Evolutionary conservation across 2,797 vertebrate species (phyloP).

Genomic region (Lepidocolaptes lacrymiger): DNA sequence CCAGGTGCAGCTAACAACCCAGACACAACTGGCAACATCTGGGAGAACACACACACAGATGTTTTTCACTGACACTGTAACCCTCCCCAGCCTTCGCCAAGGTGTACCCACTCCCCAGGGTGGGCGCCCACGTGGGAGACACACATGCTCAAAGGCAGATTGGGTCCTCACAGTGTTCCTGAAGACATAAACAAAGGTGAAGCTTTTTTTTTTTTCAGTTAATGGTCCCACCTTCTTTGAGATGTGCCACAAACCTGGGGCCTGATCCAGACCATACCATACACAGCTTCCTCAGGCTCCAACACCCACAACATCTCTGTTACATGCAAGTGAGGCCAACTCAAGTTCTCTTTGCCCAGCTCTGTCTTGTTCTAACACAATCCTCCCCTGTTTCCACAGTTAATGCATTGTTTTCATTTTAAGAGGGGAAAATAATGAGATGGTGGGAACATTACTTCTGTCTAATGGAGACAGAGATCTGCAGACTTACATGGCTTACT

Average conservation of each 20-base stretch:
- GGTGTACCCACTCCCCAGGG: neutral
- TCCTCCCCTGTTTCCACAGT: slow-evolving; percentile 28
- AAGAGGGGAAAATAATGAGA: slow-evolving; percentile 52
- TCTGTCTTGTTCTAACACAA: slow-evolving; percentile 6
- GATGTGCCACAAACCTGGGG: neutral
- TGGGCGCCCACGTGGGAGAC: neutral
- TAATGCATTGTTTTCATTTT: slow-evolving; percentile 31
- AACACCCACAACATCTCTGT: neutral
- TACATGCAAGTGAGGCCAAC: fast-evolving
- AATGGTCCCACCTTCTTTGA: neutral
- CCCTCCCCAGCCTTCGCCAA: neutral
- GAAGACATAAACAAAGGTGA: neutral
- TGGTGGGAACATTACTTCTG: slow-evolving; percentile 29
- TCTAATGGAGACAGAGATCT: slow-evolving; percentile 20
- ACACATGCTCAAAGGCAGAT: neutral
- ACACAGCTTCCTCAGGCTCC: neutral
- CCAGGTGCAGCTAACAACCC: slow-evolving; percentile 57
- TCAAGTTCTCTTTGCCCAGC: neutral
- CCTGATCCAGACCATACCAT: neutral
- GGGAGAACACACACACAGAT: slow-evolving; percentile 12
- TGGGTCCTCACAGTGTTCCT: neutral
- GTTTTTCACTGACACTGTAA: slow-evolving; percentile 30
- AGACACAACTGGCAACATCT: slow-evolving; percentile 47
- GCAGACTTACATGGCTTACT: neutral
- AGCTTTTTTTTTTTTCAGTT: neutral